phyloP scores from a whole-genome alignment of 2,888 invertebrate genomes.

The Synergus itoensis region DNA sequence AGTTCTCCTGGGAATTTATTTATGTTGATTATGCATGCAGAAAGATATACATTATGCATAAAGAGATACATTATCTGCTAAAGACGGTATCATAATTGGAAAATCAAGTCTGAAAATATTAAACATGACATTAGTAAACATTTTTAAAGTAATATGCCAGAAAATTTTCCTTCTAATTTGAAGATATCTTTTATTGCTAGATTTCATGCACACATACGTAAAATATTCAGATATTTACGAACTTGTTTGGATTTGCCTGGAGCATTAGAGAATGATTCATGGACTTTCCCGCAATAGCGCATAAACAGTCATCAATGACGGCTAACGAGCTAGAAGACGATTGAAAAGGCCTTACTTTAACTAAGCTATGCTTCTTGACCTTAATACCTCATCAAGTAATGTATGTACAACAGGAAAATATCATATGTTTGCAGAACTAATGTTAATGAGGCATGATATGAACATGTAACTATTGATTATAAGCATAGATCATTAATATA shows the following conservation, averaged over 20 bases:
- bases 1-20: no score
- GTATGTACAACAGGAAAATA: background rate
- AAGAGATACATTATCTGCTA: no score
- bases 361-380: background rate
- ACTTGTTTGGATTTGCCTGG: background rate
- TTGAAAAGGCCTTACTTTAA: background rate
- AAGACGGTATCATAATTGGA: no score
- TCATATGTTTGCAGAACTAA: background rate
- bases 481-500: background rate
- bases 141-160: no score
- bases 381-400: conserved; percentile 5
- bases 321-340: background rate
- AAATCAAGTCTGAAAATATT: no score
- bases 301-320: no score
- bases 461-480: background rate
- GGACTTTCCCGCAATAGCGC: background rate
- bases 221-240: background rate
- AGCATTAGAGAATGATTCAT: background rate
- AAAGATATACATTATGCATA: no score
- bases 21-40: no score
- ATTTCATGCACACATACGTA: background rate
- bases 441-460: background rate
- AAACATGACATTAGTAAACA: no score
- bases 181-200: background rate
- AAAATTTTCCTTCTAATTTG: background rate